Conservation (phyloP, 2,113 vertebrate species). For the Zapus hudsonius region DNA sequence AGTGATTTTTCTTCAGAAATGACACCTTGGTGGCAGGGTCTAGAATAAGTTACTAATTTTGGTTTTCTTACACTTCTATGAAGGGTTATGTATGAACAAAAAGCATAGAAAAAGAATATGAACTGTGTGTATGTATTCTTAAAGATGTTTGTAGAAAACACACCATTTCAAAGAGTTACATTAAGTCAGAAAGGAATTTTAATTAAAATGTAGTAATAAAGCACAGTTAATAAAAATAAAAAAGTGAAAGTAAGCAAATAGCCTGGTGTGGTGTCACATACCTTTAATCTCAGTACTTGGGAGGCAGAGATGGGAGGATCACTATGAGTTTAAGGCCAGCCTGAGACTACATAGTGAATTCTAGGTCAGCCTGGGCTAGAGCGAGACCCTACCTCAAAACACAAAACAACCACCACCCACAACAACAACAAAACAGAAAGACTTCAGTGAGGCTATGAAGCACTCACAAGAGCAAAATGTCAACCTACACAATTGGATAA, state of each 20-base stretch:
- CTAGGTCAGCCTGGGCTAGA: no score
- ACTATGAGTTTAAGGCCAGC: no score
- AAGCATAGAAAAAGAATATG: neutral
- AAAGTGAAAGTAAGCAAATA: neutral
- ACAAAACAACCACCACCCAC: no score
- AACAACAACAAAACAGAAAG: no score
- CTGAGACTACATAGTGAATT: no score
- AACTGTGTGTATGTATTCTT: neutral
- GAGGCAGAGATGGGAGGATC: no score
- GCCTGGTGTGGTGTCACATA: no score
- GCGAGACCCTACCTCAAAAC: no score
- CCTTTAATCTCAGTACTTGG: no score
- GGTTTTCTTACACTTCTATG: neutral
- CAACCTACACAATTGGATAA: neutral
- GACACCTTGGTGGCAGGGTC: neutral
- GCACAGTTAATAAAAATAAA: neutral
- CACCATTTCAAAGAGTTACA: neutral
- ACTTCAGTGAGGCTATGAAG: neutral
- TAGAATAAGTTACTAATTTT: slow-evolving; percentile 44
- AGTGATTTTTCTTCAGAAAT: neutral
- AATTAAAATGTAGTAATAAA: neutral
- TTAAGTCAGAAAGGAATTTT: slow-evolving; percentile 1
- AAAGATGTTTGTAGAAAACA: slow-evolving; percentile 23
- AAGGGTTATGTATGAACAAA: neutral
- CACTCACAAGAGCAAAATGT: neutral